Conservation (phyloP, 2,888 invertebrate species). For the Arenicola marina region DNA sequence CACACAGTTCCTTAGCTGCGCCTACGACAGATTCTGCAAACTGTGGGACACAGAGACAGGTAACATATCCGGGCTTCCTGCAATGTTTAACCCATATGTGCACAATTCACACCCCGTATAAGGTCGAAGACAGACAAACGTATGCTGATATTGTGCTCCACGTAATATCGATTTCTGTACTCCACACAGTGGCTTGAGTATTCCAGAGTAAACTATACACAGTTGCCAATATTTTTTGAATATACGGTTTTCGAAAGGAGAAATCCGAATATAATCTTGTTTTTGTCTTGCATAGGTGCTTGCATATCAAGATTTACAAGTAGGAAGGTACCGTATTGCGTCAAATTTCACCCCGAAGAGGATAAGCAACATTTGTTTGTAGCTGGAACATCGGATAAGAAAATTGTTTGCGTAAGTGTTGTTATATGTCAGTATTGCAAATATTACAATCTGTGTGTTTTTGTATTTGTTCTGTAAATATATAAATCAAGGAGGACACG, state of each 20-base stretch:
- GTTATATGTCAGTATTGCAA: neutral
- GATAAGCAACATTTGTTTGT: constrained; percentile 98
- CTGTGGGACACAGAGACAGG: constrained; percentile 99
- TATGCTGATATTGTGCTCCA: too few species aligned
- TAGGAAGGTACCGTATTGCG: constrained; percentile 96
- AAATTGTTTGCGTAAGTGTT: constrained; percentile 91
- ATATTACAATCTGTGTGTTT: neutral
- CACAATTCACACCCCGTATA: too few species aligned
- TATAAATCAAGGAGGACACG: too few species aligned
- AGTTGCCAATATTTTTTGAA: too few species aligned
- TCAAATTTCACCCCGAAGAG: constrained; percentile 95
- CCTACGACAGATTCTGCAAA: constrained; percentile 94
- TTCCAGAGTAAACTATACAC: too few species aligned
- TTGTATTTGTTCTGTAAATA: neutral
- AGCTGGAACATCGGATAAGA: constrained; percentile 98
- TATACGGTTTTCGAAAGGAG: too few species aligned
- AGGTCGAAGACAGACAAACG: too few species aligned
- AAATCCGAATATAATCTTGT: neutral
- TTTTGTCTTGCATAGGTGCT: constrained; percentile 55
- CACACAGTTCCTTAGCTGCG: constrained; percentile 89
- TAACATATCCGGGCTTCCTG: too few species aligned
- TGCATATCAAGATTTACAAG: constrained; percentile 76
- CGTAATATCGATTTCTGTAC: too few species aligned
- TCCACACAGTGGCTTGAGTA: too few species aligned
- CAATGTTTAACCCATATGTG: too few species aligned